Evolutionary conservation across 1,140 invertebrate species (phyloP).

Genomic region (Scaptomyza hsui): DNA sequence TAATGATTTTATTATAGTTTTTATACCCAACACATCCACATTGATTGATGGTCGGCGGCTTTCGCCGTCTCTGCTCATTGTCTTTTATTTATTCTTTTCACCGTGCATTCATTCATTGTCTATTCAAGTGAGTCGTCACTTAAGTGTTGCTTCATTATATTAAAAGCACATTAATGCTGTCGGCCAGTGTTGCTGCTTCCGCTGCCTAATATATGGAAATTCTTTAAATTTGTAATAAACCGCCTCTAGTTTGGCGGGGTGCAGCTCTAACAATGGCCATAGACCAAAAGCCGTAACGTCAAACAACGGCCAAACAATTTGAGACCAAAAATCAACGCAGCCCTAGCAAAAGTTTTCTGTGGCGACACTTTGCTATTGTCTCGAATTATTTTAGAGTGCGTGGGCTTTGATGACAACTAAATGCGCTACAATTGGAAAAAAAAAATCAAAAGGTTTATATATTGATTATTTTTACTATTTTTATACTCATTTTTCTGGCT

Average conservation of each 20-base stretch:
- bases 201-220: conserved; percentile 27
- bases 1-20: conserved; percentile 82
- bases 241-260: conserved; percentile 3
- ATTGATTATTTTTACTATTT: too few relatives aligned
- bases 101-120: conserved; percentile 29
- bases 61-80: conserved; percentile 10
- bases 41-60: conserved; percentile 65
- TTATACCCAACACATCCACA: conserved; percentile 46
- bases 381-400: background rate
- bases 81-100: conserved; percentile 4
- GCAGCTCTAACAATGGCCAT: conserved; percentile 12
- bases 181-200: background rate
- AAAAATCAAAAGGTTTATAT: too few relatives aligned
- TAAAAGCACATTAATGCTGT: conserved; percentile 41
- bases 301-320: conserved; percentile 42
- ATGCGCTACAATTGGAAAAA: conserved; percentile 8
- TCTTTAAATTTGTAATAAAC: conserved; percentile 33
- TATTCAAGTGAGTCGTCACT: conserved; percentile 25
- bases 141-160: conserved; percentile 54
- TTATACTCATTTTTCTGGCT: too few relatives aligned
- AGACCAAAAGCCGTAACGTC: conserved; percentile 29
- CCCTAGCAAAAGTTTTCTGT: conserved; percentile 32
- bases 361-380: conserved; percentile 41
- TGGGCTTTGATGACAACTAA: background rate
- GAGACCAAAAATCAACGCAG: conserved; percentile 39